These are phyloP conservation scores for Salticus scenicus DNA, from an alignment of 2,888 invertebrate species.

Conservation along the genomic window DNA sequence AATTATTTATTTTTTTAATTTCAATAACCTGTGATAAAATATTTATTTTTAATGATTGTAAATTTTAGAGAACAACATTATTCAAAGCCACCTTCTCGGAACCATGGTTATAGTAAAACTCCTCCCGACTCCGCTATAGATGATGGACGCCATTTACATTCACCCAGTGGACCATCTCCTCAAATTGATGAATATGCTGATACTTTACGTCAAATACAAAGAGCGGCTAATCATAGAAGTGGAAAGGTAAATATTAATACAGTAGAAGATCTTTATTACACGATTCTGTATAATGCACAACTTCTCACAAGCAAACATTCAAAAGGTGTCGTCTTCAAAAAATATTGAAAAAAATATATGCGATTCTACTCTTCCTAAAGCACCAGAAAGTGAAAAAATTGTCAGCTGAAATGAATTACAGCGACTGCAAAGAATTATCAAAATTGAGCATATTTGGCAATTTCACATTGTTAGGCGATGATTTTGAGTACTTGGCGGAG, in stretches of 20 bases:
- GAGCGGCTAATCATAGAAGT: conserved; percentile 50
- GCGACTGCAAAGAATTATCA: too few relatives aligned
- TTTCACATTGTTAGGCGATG: too few relatives aligned
- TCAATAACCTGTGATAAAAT: not conserved
- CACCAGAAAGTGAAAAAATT: too few relatives aligned
- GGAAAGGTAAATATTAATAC: conserved; percentile 56
- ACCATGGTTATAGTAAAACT: conserved; percentile 29
- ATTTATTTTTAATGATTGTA: not conserved
- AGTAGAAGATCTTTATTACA: too few relatives aligned
- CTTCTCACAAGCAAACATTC: too few relatives aligned
- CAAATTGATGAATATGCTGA: conserved; percentile 66
- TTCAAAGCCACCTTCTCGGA: conserved; percentile 40
- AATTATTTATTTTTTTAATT: not conserved
- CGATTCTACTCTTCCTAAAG: too few relatives aligned
- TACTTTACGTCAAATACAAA: conserved; percentile 64
- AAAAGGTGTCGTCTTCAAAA: too few relatives aligned
- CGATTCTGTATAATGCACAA: too few relatives aligned
- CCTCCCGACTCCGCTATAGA: conserved; percentile 44
- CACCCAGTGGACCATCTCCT: conserved; percentile 61
- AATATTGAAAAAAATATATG: too few relatives aligned
- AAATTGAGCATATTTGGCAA: too few relatives aligned
- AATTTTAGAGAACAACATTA: conserved; percentile 53
- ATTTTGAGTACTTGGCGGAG: too few relatives aligned
- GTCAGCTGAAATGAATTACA: too few relatives aligned
- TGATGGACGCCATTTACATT: conserved; percentile 42